Conservation (phyloP, 1,140 invertebrate genomes). For the Euwallacea similis region DNA sequence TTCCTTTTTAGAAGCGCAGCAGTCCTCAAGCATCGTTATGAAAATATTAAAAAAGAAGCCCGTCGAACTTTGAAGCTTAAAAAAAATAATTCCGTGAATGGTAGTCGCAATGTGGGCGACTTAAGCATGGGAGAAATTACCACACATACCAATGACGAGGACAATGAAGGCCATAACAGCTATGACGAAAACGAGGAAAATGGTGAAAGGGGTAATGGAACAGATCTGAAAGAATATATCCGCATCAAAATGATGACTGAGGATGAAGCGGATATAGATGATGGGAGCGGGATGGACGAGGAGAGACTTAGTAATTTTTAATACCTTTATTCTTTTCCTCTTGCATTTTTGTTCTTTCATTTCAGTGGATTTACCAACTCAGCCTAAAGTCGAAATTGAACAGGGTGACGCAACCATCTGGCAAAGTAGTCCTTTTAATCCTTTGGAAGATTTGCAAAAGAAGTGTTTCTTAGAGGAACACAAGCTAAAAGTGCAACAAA, state of each 20-base stretch:
- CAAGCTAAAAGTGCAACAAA: conserved; percentile 16
- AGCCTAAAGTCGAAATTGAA: conserved; percentile 1
- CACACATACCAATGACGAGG: no score
- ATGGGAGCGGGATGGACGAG: background rate
- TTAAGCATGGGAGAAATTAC: no score
- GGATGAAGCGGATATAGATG: conserved; percentile 1
- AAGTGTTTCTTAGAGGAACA: conserved; percentile 22
- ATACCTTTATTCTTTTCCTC: background rate
- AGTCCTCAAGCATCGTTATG: conserved; percentile 15
- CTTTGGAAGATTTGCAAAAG: conserved; percentile 7
- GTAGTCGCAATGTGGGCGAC: no score
- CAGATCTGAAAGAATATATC: conserved; percentile 5
- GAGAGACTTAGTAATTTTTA: background rate
- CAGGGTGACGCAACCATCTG: background rate
- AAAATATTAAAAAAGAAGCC: conserved; percentile 20
- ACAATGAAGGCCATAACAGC: background rate
- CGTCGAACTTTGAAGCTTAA: background rate
- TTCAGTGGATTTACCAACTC: background rate
- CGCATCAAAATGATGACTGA: conserved; percentile 7
- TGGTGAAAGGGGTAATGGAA: background rate
- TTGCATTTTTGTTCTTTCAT: background rate
- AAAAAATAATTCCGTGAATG: no score
- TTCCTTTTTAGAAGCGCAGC: conserved; percentile 3
- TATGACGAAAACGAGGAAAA: conserved; percentile 1
- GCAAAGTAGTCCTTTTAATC: background rate